Evolutionary conservation across 2,113 vertebrate genomes (phyloP), one percentile per base, ranked within the genome.

Genomic region (Clupea harengus): DNA sequence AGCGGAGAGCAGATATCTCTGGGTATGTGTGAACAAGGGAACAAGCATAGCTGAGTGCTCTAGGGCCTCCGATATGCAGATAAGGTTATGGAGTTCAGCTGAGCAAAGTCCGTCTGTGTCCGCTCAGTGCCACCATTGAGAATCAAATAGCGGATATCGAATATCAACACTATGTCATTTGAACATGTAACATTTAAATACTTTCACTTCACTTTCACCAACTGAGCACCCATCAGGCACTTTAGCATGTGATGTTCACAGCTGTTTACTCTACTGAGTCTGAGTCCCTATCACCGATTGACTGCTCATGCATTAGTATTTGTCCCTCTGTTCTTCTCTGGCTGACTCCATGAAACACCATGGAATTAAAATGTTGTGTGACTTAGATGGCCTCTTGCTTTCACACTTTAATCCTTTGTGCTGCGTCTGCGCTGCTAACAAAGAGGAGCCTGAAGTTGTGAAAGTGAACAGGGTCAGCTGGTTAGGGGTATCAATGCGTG

Each of bases 361-460:
- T 45, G 44, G 83, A 57, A 64, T 60, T 64, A n/a, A 9, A 25
- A 46, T 52, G 47, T 82, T 46, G 10, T 49, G 87, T 45, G 54
- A 82, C 45, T 84, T 49, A 25, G 72, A 82, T 84, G 72, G 80
- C 57, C 81, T 54, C 39, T 52, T 85, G 82, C 86, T 72, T 90
- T 87, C 89, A 90, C 83, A 83, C 86, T 86, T 83, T 39, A 88
- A 85, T 86, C 88, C 82, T 89, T 90, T 88, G 89, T 88, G 49
- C 45, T 67, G 52, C 80, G 64, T 86, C 82, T 86, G 82, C 82
- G 80, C 32, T 50, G 28, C 18, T 10, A 87, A 91, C 89, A 91
- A 92, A 91, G 89, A 82, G 10, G 50, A 47, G 57, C 83, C 81
- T 85, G 82, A 45, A 44, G 87, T 90, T 92, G 86, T 83, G 85